Conservation (phyloP, 1,140 invertebrate genomes). For the Drosophila kikkawai region DNA sequence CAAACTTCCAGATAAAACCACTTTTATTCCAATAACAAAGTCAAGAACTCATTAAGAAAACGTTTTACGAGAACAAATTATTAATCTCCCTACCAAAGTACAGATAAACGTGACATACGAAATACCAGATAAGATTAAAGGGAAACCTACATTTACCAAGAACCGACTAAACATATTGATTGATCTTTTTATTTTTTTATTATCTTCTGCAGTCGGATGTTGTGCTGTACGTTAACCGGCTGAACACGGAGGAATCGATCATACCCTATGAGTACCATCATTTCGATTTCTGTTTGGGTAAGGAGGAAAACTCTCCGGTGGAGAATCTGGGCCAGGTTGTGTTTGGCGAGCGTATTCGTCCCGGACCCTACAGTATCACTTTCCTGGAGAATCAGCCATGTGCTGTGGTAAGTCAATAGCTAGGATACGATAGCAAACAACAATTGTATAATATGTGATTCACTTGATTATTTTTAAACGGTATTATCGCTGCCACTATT, state of each 20-base stretch:
- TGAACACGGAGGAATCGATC: conserved; percentile 98
- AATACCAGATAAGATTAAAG: conserved; percentile 9
- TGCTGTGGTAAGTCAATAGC: conserved; percentile 84
- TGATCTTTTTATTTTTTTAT: conserved; percentile 8
- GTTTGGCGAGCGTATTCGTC: conserved; percentile 98
- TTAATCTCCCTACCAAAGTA: not conserved
- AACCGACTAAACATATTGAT: conserved; percentile 2
- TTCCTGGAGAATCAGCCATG: conserved; percentile 92
- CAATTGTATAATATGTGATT: not conserved
- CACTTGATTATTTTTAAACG: not conserved
- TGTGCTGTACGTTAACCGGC: conserved; percentile 95
- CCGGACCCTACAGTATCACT: conserved; percentile 94
- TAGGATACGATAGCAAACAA: not conserved
- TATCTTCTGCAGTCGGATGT: conserved; percentile 63
- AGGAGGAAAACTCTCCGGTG: conserved; percentile 92
- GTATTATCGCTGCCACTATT: not conserved
- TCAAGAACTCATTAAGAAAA: not conserved
- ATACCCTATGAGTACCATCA: conserved; percentile 99
- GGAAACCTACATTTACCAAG: not conserved
- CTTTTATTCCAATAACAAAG: not conserved
- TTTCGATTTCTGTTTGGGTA: conserved; percentile 96
- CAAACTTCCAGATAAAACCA: not conserved
- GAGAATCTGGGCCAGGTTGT: conserved; percentile 99
- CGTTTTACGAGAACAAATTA: not conserved
- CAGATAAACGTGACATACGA: not conserved